Evolutionary conservation across 1,140 invertebrate genomes (phyloP), one percentile per base, ranked within the genome.

Genomic region (Drosophila sulfurigaster): DNA sequence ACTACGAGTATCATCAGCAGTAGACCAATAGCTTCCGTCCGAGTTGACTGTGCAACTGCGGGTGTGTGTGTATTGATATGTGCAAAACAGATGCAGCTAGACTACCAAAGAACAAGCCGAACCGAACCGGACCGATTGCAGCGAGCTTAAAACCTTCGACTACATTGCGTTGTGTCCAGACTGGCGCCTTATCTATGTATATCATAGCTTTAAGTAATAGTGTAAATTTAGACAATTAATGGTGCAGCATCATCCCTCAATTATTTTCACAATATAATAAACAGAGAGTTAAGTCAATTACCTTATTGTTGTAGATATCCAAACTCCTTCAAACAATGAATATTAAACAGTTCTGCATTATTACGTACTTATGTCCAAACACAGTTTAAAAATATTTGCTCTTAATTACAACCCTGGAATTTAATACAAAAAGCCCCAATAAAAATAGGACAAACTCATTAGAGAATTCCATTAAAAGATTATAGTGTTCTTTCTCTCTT

Each of bases 1-100:
- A 94, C 91, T 93, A 93, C 68, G 93, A 94, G 69, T 92, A 92
- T 77, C 91, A 92, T 28, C 86, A 89, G 79, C 72, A 87, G 78
- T 87, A 86, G 13, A 5, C 3, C 15, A 4, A 32, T 7, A 72
- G 32, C 20, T 13, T 45, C 60, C 11, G 25, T 60, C 49, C 45
- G 16, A 51, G 46, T 72, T 66, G 38, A 30, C 45, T 32, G 38
- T 52, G 46, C 57, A 46, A 38, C 45, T 28, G 38, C 48, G 46
- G 49, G 48, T 41, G 16, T 57, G 62, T 65, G 15, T 71, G 20
- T 38, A 38, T 32, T 32, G 7, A 10, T 38, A 10, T 64, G 51
- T 57, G 8, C 15, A 68, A 48, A 41, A 41, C 48, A 54, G 20
- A 60, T 45, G 64, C 83, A 88, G 83, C 83, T 88, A 88, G 52